phyloP scores from a whole-genome alignment of 2,113 vertebrate species.

The Orthonyx spaldingii region DNA sequence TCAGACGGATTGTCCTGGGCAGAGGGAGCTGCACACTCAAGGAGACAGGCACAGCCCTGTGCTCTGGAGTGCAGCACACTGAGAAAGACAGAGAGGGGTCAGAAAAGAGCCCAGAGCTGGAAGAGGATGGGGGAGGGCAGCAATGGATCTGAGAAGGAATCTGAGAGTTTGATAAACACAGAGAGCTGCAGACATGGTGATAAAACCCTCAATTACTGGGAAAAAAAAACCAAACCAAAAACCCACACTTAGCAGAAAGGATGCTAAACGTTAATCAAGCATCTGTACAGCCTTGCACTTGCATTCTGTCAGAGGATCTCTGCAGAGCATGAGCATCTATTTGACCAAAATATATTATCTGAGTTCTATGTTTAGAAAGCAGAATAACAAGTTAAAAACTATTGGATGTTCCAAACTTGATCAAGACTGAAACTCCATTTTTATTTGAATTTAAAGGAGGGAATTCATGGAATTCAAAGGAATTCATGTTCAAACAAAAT shows the following conservation, averaged over 20 bases:
- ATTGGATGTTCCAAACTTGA: not conserved
- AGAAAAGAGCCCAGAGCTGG: not conserved
- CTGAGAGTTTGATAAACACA: not conserved
- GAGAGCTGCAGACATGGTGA: not conserved
- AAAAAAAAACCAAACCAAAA: not conserved
- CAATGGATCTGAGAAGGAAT: not conserved
- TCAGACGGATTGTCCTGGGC: accelerated
- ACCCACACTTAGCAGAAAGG: not conserved
- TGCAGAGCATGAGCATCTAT: not conserved
- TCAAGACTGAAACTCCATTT: not conserved
- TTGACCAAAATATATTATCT: not conserved
- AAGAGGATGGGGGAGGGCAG: not conserved
- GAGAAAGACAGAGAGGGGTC: not conserved
- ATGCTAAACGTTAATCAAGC: constrained; percentile 2
- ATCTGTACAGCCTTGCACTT: not conserved
- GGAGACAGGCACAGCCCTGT: not conserved
- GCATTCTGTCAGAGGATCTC: not conserved
- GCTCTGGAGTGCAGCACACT: not conserved
- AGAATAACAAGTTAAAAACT: not conserved
- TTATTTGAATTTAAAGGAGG: not conserved
- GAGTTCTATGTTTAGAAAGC: not conserved
- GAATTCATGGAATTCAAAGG: not conserved
- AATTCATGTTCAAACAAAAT: not conserved
- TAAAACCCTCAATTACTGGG: not conserved
- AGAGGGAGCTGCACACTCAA: not conserved